A percentile compares a stretch with the other conserved stretches of the same genome.
These are phyloP conservation scores for Tetragonisca angustula DNA, from an alignment of 2,888 invertebrate species.

Conservation along the genomic window DNA sequence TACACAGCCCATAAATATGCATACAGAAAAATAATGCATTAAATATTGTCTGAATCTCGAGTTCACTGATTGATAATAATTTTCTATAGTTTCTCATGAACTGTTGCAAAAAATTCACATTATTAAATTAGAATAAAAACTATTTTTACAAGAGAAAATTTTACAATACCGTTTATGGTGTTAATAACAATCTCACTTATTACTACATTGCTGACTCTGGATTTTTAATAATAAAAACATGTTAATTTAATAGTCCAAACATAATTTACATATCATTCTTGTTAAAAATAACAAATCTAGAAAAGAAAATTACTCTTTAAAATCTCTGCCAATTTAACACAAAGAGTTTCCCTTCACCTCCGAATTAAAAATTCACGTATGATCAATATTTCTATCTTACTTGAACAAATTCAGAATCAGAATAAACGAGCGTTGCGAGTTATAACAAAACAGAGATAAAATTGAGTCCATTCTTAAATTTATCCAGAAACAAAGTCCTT, in stretches of 20 bases:
- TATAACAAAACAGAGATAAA: constrained; percentile 27
- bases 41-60: constrained; percentile 50
- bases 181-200: constrained; percentile 50
- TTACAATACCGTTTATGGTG: constrained; percentile 24
- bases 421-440: constrained; percentile 14
- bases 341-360: constrained; percentile 50
- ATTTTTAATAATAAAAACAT: constrained; percentile 12
- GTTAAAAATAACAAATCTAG: constrained; percentile 10
- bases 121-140: constrained; percentile 23
- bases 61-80: constrained; percentile 24
- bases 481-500: constrained; percentile 49
- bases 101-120: constrained; percentile 20
- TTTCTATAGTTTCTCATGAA: constrained; percentile 29
- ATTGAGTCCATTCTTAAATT: constrained; percentile 28
- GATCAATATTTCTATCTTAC: constrained; percentile 4
- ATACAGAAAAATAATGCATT: constrained; percentile 55
- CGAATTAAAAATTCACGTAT: constrained; percentile 25
- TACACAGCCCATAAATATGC: constrained; percentile 64
- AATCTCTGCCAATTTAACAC: constrained; percentile 20
- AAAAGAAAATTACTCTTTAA: constrained; percentile 36
- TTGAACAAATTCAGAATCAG: constrained; percentile 9
- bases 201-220: constrained; percentile 18
- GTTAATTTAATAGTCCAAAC: constrained; percentile 23
- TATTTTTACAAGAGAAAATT: constrained; percentile 41
- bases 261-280: constrained; percentile 17